Evolutionary conservation across 35 echinoderm and acorn worm species (phyloP).

Genomic region (Heliocidaris erythrogramma): DNA sequence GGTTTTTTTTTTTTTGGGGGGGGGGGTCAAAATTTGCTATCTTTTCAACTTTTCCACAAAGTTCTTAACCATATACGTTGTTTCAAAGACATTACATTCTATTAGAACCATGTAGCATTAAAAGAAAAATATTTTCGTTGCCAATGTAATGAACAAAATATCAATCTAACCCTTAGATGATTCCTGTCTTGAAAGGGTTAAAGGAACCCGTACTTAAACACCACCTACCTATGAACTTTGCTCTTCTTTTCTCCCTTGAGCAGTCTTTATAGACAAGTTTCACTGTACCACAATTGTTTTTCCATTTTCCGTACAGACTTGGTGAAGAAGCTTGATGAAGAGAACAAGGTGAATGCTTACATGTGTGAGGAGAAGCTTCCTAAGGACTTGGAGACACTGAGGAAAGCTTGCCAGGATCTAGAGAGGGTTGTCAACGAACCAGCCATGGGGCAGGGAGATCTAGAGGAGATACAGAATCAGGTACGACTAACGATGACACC

Average conservation of each 20-base stretch:
- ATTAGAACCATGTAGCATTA: too few relatives aligned
- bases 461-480: constrained; percentile 80
- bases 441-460: constrained; percentile 93
- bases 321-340: constrained; percentile 94
- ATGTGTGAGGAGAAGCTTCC: constrained; percentile 92
- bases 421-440: constrained; percentile 91
- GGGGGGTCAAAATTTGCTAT: too few relatives aligned
- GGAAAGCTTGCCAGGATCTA: constrained; percentile 74
- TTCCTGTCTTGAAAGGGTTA: too few relatives aligned
- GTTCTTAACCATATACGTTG: too few relatives aligned
- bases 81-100: too few relatives aligned
- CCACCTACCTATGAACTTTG: not conserved
- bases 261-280: not conserved
- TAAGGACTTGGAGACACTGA: constrained; percentile 77
- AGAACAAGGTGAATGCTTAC: constrained; percentile 97
- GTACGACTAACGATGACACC: constrained; percentile 11
- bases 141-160: too few relatives aligned
- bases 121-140: too few relatives aligned
- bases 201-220: too few relatives aligned
- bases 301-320: constrained; percentile 59
- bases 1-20: too few relatives aligned
- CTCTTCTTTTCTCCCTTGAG: not conserved
- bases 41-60: too few relatives aligned
- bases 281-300: not conserved
- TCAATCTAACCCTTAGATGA: too few relatives aligned